These are phyloP conservation scores for Actinostola sp. DNA, from an alignment of 92 coral and sea anemone genomes.

Conservation along the genomic window DNA sequence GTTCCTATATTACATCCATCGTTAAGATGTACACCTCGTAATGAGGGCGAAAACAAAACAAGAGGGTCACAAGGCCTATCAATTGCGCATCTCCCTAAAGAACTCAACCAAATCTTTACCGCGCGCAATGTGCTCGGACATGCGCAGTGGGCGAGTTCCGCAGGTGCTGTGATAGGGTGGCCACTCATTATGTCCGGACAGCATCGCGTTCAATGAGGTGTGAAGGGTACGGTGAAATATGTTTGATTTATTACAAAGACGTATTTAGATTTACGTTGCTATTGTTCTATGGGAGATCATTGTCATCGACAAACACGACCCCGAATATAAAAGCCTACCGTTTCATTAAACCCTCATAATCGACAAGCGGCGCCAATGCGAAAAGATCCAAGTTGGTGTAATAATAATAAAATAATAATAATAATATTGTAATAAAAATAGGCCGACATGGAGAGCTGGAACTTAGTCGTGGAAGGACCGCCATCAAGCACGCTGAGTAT, in stretches of 20 bases:
- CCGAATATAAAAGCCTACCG: conserved; percentile 71
- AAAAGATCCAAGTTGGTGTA: conserved; percentile 12
- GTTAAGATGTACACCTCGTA: conserved; percentile 15
- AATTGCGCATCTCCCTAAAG: conserved; percentile 15
- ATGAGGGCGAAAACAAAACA: conserved; percentile 12
- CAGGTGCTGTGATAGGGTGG: conserved; percentile 82
- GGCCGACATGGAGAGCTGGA: conserved; percentile 28
- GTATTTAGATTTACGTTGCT: conserved; percentile 97
- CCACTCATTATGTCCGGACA: conserved; percentile 69
- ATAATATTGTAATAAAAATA: conserved; percentile 4
- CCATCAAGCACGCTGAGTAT: conserved; percentile 77
- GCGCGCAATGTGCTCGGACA: conserved; percentile 64
- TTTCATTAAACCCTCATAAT: conserved; percentile 77
- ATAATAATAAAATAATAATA: conserved; percentile 14
- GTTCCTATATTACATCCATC: conserved; percentile 28
- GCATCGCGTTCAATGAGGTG: conserved; percentile 87
- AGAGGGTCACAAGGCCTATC: conserved; percentile 3
- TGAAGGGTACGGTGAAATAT: conserved; percentile 96
- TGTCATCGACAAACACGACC: conserved; percentile 86
- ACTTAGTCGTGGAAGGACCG: conserved; percentile 11
- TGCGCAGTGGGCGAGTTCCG: conserved; percentile 60
- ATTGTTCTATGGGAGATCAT: conserved; percentile 92
- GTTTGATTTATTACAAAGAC: conserved; percentile 99
- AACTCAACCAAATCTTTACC: conserved; percentile 56
- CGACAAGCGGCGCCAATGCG: conserved; percentile 64